phyloP scores from a whole-genome alignment of 2,113 vertebrate genomes.

The Chroicocephalus ridibundus region DNA sequence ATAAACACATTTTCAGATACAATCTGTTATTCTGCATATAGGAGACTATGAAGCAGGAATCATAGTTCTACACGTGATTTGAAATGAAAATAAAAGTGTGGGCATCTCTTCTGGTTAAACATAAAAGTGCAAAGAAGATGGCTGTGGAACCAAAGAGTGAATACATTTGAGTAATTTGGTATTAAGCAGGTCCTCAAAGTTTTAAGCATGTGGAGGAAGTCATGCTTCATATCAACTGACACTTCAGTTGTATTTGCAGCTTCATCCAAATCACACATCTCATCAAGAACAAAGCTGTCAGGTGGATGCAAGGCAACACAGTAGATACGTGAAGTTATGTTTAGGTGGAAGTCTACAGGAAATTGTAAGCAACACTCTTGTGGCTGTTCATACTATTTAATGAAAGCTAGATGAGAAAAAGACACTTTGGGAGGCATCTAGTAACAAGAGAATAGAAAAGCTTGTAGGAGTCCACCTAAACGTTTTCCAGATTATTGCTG shows the following conservation, averaged over 20 bases:
- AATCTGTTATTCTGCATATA: constrained; percentile 46
- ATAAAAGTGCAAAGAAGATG: constrained; percentile 29
- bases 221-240: not conserved
- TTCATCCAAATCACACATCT: constrained; percentile 17
- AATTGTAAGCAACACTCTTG: not conserved
- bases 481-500: not conserved
- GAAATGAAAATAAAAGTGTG: not conserved
- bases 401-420: not conserved
- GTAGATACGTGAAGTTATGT: not conserved
- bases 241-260: not conserved
- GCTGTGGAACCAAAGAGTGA: constrained; percentile 5
- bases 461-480: not conserved
- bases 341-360: not conserved
- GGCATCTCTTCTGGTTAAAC: not conserved
- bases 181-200: not conserved
- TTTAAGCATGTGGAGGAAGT: not conserved
- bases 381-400: not conserved
- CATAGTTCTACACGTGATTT: not conserved
- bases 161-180: not conserved
- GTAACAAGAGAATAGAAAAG: not conserved
- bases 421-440: not conserved
- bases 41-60: not conserved
- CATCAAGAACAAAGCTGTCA: not conserved
- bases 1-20: constrained; percentile 35
- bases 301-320: not conserved